These are phyloP conservation scores for Mohoua ochrocephala DNA, from an alignment of 2,113 vertebrate species.

Conservation along the genomic window DNA sequence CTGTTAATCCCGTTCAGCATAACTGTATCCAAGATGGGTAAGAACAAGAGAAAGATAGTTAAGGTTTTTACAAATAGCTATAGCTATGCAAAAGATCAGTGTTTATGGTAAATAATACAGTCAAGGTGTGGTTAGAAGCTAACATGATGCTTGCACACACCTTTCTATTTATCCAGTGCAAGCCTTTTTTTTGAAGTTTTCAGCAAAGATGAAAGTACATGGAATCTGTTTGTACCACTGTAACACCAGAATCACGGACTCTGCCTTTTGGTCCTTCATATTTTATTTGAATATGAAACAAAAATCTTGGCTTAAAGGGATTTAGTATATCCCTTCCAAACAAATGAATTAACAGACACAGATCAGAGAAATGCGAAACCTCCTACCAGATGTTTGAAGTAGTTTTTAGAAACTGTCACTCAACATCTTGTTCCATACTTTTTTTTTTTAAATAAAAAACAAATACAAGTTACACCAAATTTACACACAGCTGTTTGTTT, in stretches of 20 bases:
- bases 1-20: background rate
- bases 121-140: background rate
- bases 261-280: background rate
- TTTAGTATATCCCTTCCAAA: background rate
- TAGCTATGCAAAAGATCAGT: background rate
- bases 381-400: background rate
- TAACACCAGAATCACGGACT: background rate
- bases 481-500: background rate
- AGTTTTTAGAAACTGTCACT: background rate
- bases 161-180: background rate
- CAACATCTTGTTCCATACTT: background rate
- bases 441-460: background rate
- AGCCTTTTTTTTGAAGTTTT: background rate
- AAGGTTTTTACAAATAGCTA: background rate
- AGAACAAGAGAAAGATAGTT: background rate
- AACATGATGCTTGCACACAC: background rate
- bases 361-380: background rate
- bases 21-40: background rate
- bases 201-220: background rate
- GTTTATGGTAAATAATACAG: background rate
- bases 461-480: background rate
- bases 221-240: background rate
- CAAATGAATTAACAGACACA: background rate
- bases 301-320: background rate
- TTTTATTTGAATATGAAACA: background rate